These are phyloP conservation scores for Archilochus colubris DNA, from an alignment of 2,113 vertebrate species.

Conservation along the genomic window DNA sequence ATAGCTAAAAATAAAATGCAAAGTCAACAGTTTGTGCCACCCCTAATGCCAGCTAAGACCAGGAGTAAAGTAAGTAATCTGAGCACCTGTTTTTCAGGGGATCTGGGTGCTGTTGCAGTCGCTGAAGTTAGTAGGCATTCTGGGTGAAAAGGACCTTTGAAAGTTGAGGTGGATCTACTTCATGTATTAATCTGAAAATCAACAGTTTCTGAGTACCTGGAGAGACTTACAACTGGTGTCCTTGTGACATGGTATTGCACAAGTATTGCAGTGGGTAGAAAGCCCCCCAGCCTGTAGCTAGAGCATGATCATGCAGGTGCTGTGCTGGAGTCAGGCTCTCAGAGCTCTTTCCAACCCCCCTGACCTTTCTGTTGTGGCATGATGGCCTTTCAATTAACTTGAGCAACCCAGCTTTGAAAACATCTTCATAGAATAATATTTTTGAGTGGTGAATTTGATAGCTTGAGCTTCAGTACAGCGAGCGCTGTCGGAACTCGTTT, in stretches of 20 bases:
- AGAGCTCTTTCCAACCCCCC: not conserved
- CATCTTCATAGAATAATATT: not conserved
- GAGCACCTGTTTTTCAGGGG: not conserved
- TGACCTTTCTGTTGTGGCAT: not conserved
- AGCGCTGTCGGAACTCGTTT: not conserved
- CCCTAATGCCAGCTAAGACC: not conserved
- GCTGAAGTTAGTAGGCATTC: not conserved
- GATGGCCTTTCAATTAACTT: not conserved
- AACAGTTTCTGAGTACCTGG: not conserved
- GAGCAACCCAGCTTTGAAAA: not conserved
- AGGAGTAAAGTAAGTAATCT: not conserved
- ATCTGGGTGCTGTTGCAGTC: not conserved
- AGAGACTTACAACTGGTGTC: not conserved
- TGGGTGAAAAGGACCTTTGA: not conserved
- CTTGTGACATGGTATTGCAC: not conserved
- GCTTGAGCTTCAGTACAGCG: not conserved
- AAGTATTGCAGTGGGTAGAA: not conserved
- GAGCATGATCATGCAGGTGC: accelerated
- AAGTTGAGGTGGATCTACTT: not conserved
- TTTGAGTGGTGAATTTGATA: not conserved
- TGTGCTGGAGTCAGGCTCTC: not conserved
- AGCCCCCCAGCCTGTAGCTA: not conserved
- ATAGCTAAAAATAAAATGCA: not conserved
- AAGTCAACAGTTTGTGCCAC: not conserved
- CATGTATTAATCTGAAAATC: not conserved